A percentile compares a stretch with the other conserved stretches of the same genome.
Evolutionary conservation across 2,797 vertebrate species (phyloP).

Genomic region (Muscicapa comitata): DNA sequence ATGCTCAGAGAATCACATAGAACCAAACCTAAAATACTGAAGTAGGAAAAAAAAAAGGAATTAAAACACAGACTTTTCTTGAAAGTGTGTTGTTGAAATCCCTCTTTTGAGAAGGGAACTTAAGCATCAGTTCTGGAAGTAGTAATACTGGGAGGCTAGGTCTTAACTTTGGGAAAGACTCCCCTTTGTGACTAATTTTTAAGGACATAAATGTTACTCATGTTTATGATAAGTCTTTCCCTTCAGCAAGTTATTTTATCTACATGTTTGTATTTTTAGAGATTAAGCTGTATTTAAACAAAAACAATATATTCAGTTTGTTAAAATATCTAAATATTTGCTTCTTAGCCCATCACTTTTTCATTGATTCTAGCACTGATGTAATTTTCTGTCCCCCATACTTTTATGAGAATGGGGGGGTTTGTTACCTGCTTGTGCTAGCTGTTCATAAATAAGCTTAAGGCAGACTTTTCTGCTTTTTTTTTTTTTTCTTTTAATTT

Average conservation of each 20-base stretch:
- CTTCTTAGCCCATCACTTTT: neutral
- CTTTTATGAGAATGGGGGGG: neutral
- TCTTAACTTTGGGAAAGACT: neutral
- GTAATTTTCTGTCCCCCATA: neutral
- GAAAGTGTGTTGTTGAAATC: neutral
- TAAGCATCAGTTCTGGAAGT: neutral
- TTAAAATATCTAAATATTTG: neutral
- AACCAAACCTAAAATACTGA: neutral
- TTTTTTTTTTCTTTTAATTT: neutral
- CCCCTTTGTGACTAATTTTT: neutral
- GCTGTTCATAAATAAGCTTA: neutral
- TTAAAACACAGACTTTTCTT: neutral
- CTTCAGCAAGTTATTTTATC: neutral
- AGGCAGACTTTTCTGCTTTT: neutral
- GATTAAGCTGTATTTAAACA: neutral
- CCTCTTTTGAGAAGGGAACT: neutral
- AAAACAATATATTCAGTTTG: neutral
- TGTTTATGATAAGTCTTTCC: neutral
- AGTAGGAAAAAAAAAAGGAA: neutral
- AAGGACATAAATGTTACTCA: neutral
- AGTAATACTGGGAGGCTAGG: neutral
- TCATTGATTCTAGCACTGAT: neutral
- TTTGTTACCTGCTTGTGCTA: neutral
- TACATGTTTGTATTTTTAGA: neutral
- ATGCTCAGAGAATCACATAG: conserved; percentile 4